Conservation (phyloP, 2,797 vertebrate species). For the Xyrichtys novacula region DNA sequence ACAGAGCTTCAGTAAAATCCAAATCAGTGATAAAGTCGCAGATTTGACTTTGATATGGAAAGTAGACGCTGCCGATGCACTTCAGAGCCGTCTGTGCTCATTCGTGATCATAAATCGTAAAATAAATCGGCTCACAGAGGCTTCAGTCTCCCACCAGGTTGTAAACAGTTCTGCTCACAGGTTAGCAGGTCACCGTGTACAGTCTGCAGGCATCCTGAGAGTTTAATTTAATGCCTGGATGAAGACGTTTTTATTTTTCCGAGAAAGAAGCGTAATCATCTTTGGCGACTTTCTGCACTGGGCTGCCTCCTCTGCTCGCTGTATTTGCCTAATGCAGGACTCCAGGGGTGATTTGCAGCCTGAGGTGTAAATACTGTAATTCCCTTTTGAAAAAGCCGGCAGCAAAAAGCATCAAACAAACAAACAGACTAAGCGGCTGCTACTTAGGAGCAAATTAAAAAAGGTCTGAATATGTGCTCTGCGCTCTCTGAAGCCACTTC, state of each 20-base stretch:
- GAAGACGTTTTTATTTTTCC: constrained; percentile 12
- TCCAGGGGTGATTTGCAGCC: constrained; percentile 30
- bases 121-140: background rate
- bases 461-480: constrained; percentile 1
- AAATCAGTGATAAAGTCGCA: too few relatives aligned
- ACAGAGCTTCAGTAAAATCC: too few relatives aligned
- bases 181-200: constrained; percentile 10
- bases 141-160: background rate
- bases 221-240: background rate
- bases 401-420: constrained; percentile 38
- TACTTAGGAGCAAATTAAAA: constrained; percentile 21
- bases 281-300: constrained; percentile 2
- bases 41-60: background rate
- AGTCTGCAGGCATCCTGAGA: constrained; percentile 7
- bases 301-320: background rate
- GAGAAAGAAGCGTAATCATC: constrained; percentile 1
- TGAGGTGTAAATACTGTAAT: constrained; percentile 44
- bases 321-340: constrained; percentile 36
- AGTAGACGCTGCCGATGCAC: background rate
- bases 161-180: background rate
- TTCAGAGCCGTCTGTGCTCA: background rate
- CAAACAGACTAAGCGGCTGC: constrained; percentile 18
- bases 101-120: background rate
- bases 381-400: constrained; percentile 28
- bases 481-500: constrained; percentile 6